These are phyloP conservation scores for Papilio glaucus DNA, from an alignment of 1,140 invertebrate genomes.

Conservation along the genomic window DNA sequence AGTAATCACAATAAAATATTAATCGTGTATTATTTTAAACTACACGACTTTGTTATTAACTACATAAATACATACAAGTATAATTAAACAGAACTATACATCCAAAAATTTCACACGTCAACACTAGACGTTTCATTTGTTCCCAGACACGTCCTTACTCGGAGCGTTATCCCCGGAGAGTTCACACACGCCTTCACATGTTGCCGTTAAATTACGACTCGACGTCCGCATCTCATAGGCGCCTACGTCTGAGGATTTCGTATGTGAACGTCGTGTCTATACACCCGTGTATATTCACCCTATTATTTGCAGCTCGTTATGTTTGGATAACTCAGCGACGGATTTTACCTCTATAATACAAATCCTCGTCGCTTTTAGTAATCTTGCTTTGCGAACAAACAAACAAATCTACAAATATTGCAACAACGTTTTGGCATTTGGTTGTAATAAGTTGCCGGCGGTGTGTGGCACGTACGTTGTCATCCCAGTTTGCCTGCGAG, in stretches of 20 bases:
- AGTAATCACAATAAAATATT: no score
- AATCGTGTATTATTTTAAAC: no score
- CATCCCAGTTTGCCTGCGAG: conserved; percentile 46
- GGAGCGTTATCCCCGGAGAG: conserved; percentile 36
- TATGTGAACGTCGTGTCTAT: not conserved
- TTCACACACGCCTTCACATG: conserved; percentile 40
- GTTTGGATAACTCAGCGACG: conserved; percentile 36
- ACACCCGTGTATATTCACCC: conserved; percentile 22
- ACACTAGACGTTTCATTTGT: conserved; percentile 32
- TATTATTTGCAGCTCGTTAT: conserved; percentile 41
- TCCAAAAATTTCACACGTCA: conserved; percentile 28
- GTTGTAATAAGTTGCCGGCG: conserved; percentile 52
- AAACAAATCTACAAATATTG: conserved; percentile 45
- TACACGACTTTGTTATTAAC: no score
- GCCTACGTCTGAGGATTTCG: conserved; percentile 9
- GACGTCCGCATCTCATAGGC: conserved; percentile 39
- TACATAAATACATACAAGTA: not conserved
- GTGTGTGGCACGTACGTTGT: conserved; percentile 47
- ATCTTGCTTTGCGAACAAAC: conserved; percentile 43
- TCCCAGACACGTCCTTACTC: conserved; percentile 27
- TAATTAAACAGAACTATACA: not conserved
- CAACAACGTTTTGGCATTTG: conserved; percentile 41
- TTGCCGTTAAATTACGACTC: conserved; percentile 43
- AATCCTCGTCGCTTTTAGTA: conserved; percentile 36
- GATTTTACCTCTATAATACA: conserved; percentile 42